A percentile compares a stretch with the other conserved stretches of the same genome.
Conservation (phyloP, 2,113 vertebrate species). For the Paradisaea rubra region DNA sequence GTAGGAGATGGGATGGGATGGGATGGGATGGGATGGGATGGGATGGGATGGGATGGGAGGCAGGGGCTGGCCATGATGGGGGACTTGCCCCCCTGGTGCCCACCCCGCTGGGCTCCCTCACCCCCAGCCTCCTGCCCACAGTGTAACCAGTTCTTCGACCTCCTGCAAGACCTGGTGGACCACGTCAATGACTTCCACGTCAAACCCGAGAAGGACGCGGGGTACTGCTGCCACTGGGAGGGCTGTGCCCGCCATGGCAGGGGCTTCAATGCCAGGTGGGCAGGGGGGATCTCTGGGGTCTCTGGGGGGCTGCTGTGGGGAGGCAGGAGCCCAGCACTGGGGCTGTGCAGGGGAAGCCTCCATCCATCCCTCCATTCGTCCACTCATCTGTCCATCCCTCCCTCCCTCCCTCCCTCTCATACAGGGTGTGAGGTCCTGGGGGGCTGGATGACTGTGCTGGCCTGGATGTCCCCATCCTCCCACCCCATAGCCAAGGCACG, state of each 20-base stretch:
- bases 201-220: constrained; percentile 93
- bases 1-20: neutral
- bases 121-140: constrained; percentile 29
- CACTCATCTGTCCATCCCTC: too few relatives aligned
- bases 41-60: neutral
- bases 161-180: constrained; percentile 94
- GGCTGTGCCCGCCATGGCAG: constrained; percentile 93
- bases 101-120: neutral
- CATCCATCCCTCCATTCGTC: neutral
- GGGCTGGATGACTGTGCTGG: neutral
- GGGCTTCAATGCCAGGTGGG: constrained; percentile 94
- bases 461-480: neutral
- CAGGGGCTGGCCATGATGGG: neutral
- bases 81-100: neutral
- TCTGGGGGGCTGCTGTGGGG: neutral
- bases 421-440: neutral
- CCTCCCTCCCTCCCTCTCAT: neutral
- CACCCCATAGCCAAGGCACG: rapidly evolving
- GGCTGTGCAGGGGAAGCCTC: neutral
- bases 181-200: constrained; percentile 96
- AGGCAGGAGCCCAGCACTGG: neutral
- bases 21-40: neutral
- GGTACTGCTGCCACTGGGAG: constrained; percentile 98
- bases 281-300: neutral
- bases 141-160: constrained; percentile 94